Base-by-base conservation (phyloP, 1,140 invertebrate genomes). In the Trichoplusia ni region DNA sequence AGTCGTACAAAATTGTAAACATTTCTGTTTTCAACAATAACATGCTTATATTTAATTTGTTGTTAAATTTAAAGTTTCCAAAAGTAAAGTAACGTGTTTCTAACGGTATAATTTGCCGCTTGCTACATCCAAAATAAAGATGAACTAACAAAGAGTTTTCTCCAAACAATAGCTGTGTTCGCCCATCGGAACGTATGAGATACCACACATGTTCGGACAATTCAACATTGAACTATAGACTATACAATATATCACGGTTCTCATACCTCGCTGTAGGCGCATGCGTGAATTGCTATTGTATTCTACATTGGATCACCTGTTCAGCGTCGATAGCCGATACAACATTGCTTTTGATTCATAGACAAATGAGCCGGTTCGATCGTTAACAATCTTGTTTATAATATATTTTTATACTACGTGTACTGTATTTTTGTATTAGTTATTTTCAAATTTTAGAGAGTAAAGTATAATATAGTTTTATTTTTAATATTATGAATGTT, bases 151-250 rank as follows among this genome's bases (percentile, higher is more conserved):
- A 71, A 69, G 54, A 46, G 58, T 61, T 53, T 59, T 59, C 44
- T 21, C 31, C 61, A 73, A 73, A 78, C 71, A 81, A 77, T 75
- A 60, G 62, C 38, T 31, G 64, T 78, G 73, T 44, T 27, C 38
- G 38, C 16, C 65, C 75, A 81, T 73, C 64, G 77, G 75, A 82
- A 77, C 75, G 64, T 51, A 68, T 79, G 75, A 82, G 67, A 76
- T 74, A 71, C 60, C 69, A 67, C 79, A 81, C 71, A 81, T 82
- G 81, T 75, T 75, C 23, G 38, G 23, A 59, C 56, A 61, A 47
- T 59, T 44, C 46, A 53, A 54, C 35, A 53, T 31, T 27, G 25
- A 14, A 16, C 35, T 31, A 19, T 35, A 64, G 9, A 16, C 35
- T 31, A 19, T 35, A 64, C 49, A 59, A 64, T 54, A 64, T 53